Base-by-base conservation (phyloP, 92 coral and sea anemone species). In the Isaurus tuberculatus region DNA sequence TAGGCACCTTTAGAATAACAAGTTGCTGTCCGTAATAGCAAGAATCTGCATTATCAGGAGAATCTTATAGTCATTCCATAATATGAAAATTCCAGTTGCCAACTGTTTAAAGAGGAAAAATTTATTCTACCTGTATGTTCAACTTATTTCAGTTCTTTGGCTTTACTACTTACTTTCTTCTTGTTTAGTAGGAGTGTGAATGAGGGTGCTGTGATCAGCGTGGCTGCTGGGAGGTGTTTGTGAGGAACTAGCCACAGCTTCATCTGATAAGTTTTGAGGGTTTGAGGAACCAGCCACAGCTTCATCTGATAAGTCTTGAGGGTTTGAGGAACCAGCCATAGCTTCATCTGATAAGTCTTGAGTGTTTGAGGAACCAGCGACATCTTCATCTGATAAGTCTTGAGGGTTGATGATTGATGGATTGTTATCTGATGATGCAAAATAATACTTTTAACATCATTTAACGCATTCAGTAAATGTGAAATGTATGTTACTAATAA, bases 81-180 rank as follows among this genome's bases (percentile, higher is more conserved):
- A 17, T 82, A 31, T 82, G 86, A 70, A 82, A 14, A 68, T 82
- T 69, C 69, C 79, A 82, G 16, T 82, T 82, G 79, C 79, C 61
- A 82, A 53, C 79, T 82, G 48, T 66, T 53, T 53, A 53, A 53
- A 53, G 63, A 53, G 63, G 63, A 53, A 53, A 53, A 53, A 53
- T 53, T 53, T 53, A 53, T 53, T 53, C 63, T 53, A 53, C 25
- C 63, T 53, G 63, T 53, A 53, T 53, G 63, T 53, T 53, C 63
- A 53, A 53, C 63, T 53, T 53, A 53, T 53, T 53, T 53, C 63
- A 53, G 63, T 53, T 53, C 63, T 72, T 83, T 70, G 73, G 80
- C 68, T 83, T 84, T 74, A 84, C 66, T 84, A 74, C 83, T 84
- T 84, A 84, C 88, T 74, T 73, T 83, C 36, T 84, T 84, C 83